Evolutionary conservation across 2,113 vertebrate species (phyloP), one percentile per base, ranked within the genome.

Genomic region (Psilopsiagon aymara): DNA sequence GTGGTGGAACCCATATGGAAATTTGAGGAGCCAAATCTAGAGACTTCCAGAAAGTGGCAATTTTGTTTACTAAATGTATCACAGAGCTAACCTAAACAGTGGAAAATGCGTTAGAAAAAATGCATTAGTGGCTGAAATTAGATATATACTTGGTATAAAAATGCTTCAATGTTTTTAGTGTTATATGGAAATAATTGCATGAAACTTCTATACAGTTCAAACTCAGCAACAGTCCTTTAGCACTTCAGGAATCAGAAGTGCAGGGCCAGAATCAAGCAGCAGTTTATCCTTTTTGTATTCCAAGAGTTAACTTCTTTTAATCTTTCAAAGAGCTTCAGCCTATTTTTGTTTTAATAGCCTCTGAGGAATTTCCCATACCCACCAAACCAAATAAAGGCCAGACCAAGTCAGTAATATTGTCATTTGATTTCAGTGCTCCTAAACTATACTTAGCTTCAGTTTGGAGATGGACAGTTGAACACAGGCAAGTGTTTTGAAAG

Each of bases 401-500:
- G 69, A 43, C 52, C 55, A 25, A 37, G 37, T 78, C 64, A 88
- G 47, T 71, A 88, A 80, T 74, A 83, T 27, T 74, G 60, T 85
- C 9, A 53, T 69, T 91, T 91, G n/a, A 82, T 90, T 95, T 92
- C 78, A 90, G 11, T 66, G 27, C 59, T 86, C 44, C 79, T 95
- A 82, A 95, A 90, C 33, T 51, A n/a, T 37, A 55, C 29, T 82
- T 55, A 62, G 71, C 28, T 95, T 79, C 64, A 67, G 39, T 76
- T 87, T 90, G 74, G 44, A 93, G 9, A 25, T 55, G 39, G 44
- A 63, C 46, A 90, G 68, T 74, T 88, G 51, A 85, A 29, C 53
- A 88, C 18, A 70, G 44, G 24, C 59, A 41, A 64, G 63, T 76
- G 35, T 86, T 94, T 88, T 70, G 31, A 74, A 95, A 85, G 17